These are phyloP conservation scores for Metallyticus violacea DNA, from an alignment of 2,888 invertebrate species.

Conservation along the genomic window DNA sequence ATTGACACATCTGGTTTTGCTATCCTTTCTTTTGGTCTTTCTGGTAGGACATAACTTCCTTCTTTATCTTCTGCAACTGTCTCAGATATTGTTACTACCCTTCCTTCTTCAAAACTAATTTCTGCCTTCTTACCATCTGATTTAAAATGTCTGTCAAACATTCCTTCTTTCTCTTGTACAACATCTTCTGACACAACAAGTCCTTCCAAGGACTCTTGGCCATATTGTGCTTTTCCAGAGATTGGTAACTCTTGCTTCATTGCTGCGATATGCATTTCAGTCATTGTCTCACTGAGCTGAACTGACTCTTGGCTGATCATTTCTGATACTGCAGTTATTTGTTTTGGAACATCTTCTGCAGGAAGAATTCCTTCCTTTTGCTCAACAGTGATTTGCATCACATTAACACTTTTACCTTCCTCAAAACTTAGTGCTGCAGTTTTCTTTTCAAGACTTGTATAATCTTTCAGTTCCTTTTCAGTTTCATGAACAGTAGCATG, in stretches of 20 bases:
- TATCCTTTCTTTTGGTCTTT: slow-evolving; percentile 35
- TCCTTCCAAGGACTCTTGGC: slow-evolving; percentile 29
- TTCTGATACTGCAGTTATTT: slow-evolving; percentile 36
- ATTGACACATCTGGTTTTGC: slow-evolving; percentile 37
- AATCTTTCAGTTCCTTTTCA: slow-evolving; percentile 45
- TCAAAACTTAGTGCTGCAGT: slow-evolving; percentile 46
- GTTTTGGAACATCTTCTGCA: slow-evolving; percentile 34
- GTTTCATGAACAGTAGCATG: slow-evolving; percentile 50
- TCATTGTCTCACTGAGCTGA: slow-evolving; percentile 37
- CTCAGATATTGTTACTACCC: slow-evolving; percentile 37
- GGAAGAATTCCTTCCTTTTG: slow-evolving; percentile 50
- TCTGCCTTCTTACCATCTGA: slow-evolving; percentile 35
- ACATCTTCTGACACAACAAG: slow-evolving; percentile 30
- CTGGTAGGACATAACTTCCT: slow-evolving; percentile 33
- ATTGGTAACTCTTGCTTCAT: slow-evolving; percentile 23
- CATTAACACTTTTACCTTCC: slow-evolving; percentile 46
- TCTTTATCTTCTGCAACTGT: slow-evolving; percentile 36
- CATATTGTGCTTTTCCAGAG: slow-evolving; percentile 28
- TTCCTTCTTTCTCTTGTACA: slow-evolving; percentile 41
- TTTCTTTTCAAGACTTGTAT: slow-evolving; percentile 41
- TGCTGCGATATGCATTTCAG: slow-evolving; percentile 31
- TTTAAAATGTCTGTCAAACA: slow-evolving; percentile 38
- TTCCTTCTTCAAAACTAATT: slow-evolving; percentile 38
- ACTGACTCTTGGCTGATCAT: slow-evolving; percentile 38
- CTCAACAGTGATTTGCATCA: slow-evolving; percentile 45